Conservation (phyloP, 2,113 vertebrate species). For the Nerophis lumbriciformis region DNA sequence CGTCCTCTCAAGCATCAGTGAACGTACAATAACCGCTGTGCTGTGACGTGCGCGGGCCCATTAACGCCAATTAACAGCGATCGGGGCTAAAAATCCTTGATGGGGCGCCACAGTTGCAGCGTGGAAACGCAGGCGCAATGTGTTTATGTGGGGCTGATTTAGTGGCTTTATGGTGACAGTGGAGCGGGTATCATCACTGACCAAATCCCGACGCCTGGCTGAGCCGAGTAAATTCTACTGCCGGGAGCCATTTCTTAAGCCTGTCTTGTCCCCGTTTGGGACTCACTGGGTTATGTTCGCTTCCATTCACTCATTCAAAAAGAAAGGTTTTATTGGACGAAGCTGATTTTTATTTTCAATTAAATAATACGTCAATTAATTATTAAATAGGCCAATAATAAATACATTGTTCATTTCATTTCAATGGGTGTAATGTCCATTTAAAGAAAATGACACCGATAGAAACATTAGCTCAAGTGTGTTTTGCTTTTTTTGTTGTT, state of each 20-base stretch:
- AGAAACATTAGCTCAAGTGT: too few relatives aligned
- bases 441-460: too few relatives aligned
- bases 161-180: conserved; percentile 2
- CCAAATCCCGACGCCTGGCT: conserved; percentile 7
- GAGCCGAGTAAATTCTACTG: conserved; percentile 12
- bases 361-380: too few relatives aligned
- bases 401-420: background rate
- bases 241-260: conserved; percentile 16
- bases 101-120: conserved; percentile 37
- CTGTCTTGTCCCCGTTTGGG: conserved; percentile 3
- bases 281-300: conserved; percentile 12
- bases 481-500: too few relatives aligned
- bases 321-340: background rate
- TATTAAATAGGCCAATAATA: too few relatives aligned
- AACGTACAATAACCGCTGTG: conserved; percentile 21
- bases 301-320: conserved; percentile 9
- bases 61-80: conserved; percentile 28
- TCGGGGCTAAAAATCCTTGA: conserved; percentile 33
- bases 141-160: background rate
- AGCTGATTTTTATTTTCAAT: background rate
- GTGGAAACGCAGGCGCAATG: background rate
- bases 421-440: background rate
- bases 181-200: conserved; percentile 9
- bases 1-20: conserved; percentile 40
- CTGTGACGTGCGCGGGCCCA: conserved; percentile 44